Evolutionary conservation across 1,140 invertebrate genomes (phyloP).

Genomic region (Campoletis sonorensis): DNA sequence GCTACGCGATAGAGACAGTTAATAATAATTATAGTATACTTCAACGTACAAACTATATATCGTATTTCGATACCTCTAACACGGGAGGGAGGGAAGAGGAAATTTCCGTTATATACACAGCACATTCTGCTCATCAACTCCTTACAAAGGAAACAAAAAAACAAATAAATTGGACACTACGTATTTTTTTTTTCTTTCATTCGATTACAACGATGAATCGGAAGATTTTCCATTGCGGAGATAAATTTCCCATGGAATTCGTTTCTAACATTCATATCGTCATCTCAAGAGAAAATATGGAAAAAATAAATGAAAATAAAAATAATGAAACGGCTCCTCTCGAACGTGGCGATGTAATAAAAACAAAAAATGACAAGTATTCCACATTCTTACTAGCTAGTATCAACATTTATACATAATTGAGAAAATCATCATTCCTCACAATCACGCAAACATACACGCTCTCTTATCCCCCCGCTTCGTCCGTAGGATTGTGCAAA

Average conservation of each 20-base stretch:
- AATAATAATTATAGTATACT: slow-evolving; percentile 58
- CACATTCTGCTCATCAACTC: slow-evolving; percentile 45
- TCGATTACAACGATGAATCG: slow-evolving; percentile 22
- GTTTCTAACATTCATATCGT: slow-evolving; percentile 14
- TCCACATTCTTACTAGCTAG: slow-evolving; percentile 71
- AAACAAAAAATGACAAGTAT: slow-evolving; percentile 68
- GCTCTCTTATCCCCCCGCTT: slow-evolving; percentile 36
- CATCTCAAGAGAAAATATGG: slow-evolving; percentile 20
- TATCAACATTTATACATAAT: slow-evolving; percentile 77
- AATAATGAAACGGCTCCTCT: not conserved
- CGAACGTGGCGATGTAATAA: slow-evolving; percentile 47
- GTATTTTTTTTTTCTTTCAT: not conserved
- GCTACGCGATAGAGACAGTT: slow-evolving; percentile 52
- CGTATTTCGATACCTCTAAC: slow-evolving; percentile 63
- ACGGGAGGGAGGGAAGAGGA: slow-evolving; percentile 36
- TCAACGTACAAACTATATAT: slow-evolving; percentile 68
- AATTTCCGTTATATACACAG: slow-evolving; percentile 60
- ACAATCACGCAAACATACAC: slow-evolving; percentile 45
- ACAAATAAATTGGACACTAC: not conserved
- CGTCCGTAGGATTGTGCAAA: slow-evolving; percentile 58
- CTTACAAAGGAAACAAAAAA: slow-evolving; percentile 37
- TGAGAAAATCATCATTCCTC: slow-evolving; percentile 57
- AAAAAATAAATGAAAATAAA: slow-evolving; percentile 17
- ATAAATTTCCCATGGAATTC: not conserved
- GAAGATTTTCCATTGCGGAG: slow-evolving; percentile 4